These are phyloP conservation scores for Paradisaea rubra DNA, from an alignment of 2,113 vertebrate species.

Conservation along the genomic window DNA sequence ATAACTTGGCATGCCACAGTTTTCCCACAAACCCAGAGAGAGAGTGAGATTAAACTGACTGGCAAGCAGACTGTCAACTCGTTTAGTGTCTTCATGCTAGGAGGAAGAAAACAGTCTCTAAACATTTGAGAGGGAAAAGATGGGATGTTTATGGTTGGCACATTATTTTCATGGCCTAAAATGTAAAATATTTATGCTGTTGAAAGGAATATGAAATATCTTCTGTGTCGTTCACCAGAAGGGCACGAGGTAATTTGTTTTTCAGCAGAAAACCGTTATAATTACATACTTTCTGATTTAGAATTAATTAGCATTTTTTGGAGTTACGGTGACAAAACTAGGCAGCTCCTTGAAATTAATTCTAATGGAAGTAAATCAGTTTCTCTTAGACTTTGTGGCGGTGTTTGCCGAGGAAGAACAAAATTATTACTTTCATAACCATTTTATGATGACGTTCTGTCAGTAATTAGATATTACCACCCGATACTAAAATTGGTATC, in stretches of 20 bases:
- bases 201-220: constrained; percentile 55
- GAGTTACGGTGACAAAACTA: constrained; percentile 53
- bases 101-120: constrained; percentile 26
- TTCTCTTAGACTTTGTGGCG: background rate
- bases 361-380: constrained; percentile 38
- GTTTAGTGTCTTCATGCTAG: constrained; percentile 4
- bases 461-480: background rate
- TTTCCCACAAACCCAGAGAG: constrained; percentile 57
- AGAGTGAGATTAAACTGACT: constrained; percentile 44
- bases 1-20: constrained; percentile 67
- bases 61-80: constrained; percentile 63
- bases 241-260: constrained; percentile 68
- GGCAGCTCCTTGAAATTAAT: constrained; percentile 65
- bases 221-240: background rate
- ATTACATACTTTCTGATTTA: constrained; percentile 55
- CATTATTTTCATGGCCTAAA: background rate
- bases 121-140: background rate
- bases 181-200: constrained; percentile 22
- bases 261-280: constrained; percentile 60
- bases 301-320: constrained; percentile 68
- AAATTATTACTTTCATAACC: constrained; percentile 4
- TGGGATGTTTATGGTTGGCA: background rate
- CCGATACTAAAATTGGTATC: background rate
- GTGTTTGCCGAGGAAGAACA: background rate
- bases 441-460: background rate